These are phyloP conservation scores for Palythoa caribaeorum DNA, from an alignment of 92 coral and sea anemone genomes.

Conservation along the genomic window DNA sequence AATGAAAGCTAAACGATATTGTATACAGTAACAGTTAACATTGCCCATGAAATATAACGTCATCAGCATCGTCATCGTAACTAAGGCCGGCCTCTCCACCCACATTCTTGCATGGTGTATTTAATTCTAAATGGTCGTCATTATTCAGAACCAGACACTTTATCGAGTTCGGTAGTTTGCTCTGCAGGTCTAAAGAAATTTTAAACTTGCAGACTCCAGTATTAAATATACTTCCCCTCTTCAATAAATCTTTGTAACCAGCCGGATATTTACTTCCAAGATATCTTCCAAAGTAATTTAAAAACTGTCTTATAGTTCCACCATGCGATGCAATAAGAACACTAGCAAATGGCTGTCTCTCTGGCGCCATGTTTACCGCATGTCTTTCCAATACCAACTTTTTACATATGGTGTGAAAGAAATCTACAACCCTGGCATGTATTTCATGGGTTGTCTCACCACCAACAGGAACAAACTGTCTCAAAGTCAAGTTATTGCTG, in stretches of 20 bases:
- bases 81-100: constrained; percentile 37
- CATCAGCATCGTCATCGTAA: constrained; percentile 19
- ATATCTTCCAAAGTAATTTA: constrained; percentile 64
- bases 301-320: constrained; percentile 81
- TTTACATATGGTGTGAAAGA: constrained; percentile 55
- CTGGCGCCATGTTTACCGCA: neutral
- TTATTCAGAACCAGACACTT: constrained; percentile 72
- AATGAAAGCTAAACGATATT: no score
- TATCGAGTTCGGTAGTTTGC: constrained; percentile 64
- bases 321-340: constrained; percentile 85
- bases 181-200: constrained; percentile 55
- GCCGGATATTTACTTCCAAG: constrained; percentile 44
- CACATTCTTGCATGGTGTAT: neutral
- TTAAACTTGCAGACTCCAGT: constrained; percentile 86
- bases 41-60: neutral
- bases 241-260: constrained; percentile 29
- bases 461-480: constrained; percentile 70
- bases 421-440: constrained; percentile 69
- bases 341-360: constrained; percentile 55
- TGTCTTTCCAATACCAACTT: neutral
- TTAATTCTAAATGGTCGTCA: constrained; percentile 65
- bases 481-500: constrained; percentile 21
- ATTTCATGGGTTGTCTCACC: constrained; percentile 76
- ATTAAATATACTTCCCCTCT: constrained; percentile 63
- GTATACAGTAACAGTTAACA: neutral